Evolutionary conservation across 2,888 invertebrate species (phyloP).

Genomic region (Lutraria lutraria): DNA sequence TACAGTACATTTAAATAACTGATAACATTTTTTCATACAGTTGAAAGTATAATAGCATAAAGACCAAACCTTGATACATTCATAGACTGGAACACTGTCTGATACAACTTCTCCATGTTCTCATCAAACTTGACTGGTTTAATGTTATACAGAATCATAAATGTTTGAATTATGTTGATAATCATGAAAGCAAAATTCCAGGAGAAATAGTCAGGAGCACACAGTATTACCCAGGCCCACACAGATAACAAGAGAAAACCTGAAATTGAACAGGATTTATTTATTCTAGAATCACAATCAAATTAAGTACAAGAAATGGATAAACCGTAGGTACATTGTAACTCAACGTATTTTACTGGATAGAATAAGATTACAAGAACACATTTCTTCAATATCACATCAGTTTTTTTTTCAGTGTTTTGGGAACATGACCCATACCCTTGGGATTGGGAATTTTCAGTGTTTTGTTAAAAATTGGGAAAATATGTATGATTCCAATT

Average conservation of each 20-base stretch:
- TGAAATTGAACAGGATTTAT: slow-evolving; percentile 84
- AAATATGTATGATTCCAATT: too few relatives aligned
- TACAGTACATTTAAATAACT: too few relatives aligned
- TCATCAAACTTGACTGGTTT: slow-evolving; percentile 94
- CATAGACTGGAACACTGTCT: slow-evolving; percentile 93
- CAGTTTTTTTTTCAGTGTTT: too few relatives aligned
- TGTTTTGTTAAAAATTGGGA: too few relatives aligned
- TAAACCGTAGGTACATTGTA: background rate
- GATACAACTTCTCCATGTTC: slow-evolving; percentile 93
- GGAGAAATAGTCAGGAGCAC: slow-evolving; percentile 94
- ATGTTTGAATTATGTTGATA: slow-evolving; percentile 93
- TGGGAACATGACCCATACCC: too few relatives aligned
- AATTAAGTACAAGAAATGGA: background rate
- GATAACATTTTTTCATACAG: too few relatives aligned
- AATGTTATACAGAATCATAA: slow-evolving; percentile 93
- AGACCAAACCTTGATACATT: slow-evolving; percentile 88
- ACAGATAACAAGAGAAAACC: slow-evolving; percentile 93
- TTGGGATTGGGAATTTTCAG: too few relatives aligned
- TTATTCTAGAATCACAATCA: background rate
- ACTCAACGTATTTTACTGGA: too few relatives aligned
- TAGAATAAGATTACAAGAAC: too few relatives aligned
- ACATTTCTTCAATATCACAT: too few relatives aligned
- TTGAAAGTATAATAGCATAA: too few relatives aligned
- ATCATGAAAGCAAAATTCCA: slow-evolving; percentile 95
- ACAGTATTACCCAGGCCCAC: slow-evolving; percentile 96